Percentiles rank a stretch among this genome's conserved stretches.
phyloP scores from a whole-genome alignment of 2,888 invertebrate species.

The Eristalinus aeneus region DNA sequence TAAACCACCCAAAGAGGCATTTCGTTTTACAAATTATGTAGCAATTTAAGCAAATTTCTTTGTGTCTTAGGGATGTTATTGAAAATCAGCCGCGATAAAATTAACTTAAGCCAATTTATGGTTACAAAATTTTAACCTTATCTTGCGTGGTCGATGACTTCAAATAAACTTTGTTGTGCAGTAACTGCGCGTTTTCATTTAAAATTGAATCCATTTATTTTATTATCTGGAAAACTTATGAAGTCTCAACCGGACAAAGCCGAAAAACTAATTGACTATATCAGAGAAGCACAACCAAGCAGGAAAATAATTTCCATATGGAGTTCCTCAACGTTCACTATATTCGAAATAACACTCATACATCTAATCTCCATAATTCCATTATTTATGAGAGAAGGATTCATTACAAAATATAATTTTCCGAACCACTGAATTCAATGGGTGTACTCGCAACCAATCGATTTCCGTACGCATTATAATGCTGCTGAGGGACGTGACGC shows the following conservation, averaged over 20 bases:
- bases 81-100: no score
- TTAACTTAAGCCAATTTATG: no score
- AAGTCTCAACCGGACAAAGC: background rate
- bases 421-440: constrained; percentile 78
- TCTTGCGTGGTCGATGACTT: no score
- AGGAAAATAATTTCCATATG: background rate
- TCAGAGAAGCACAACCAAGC: background rate
- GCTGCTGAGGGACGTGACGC: constrained; percentile 21
- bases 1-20: background rate
- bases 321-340: constrained; percentile 33
- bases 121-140: no score
- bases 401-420: constrained; percentile 78
- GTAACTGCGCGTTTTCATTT: no score
- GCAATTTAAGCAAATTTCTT: background rate
- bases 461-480: constrained; percentile 61
- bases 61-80: no score
- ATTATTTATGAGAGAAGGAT: constrained; percentile 78
- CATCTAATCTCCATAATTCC: constrained; percentile 78
- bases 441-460: constrained; percentile 70
- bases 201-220: no score
- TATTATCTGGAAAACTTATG: background rate
- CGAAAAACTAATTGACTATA: constrained; percentile 22
- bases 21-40: background rate
- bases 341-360: constrained; percentile 37
- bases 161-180: no score